Evolutionary conservation across 2,113 vertebrate genomes (phyloP).

Genomic region (Eurystomus gularis): DNA sequence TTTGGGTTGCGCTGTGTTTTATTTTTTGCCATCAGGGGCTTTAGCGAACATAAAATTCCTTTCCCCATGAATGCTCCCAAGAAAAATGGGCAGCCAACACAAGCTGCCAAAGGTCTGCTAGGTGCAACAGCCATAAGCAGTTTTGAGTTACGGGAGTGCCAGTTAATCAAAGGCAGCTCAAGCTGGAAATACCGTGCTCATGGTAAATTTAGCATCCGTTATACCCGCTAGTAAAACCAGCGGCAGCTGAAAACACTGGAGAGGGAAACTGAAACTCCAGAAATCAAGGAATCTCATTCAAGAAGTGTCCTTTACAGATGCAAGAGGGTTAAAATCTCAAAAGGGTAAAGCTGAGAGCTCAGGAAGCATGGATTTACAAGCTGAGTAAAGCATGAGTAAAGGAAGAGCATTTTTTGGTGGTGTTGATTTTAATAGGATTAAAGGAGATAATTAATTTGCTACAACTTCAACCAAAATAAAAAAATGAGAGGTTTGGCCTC

Average conservation of each 20-base stretch:
- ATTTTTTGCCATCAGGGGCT: conserved; percentile 21
- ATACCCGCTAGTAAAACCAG: not conserved
- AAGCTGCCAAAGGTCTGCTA: conserved; percentile 26
- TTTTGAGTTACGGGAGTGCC: not conserved
- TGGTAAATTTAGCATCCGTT: conserved; percentile 4
- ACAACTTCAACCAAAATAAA: not conserved
- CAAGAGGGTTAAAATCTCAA: not conserved
- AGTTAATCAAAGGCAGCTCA: conserved; percentile 16
- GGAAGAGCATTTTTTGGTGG: not conserved
- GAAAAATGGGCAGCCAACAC: conserved; percentile 46
- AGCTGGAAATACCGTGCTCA: not conserved
- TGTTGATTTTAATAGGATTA: not conserved
- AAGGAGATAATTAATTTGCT: not conserved
- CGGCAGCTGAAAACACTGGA: conserved; percentile 1
- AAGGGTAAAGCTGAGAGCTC: not conserved
- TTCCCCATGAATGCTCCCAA: conserved; percentile 16
- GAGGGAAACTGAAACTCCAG: not conserved
- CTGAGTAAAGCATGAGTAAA: rapidly evolving
- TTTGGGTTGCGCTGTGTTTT: not conserved
- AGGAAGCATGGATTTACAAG: not conserved
- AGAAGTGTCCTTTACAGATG: not conserved
- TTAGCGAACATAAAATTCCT: conserved; percentile 27
- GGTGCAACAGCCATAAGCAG: conserved; percentile 6
- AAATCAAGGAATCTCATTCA: not conserved
- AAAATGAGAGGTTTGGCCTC: not conserved